Conservation (phyloP, 2,888 invertebrate genomes). For the Gnatocerus cornutus region DNA sequence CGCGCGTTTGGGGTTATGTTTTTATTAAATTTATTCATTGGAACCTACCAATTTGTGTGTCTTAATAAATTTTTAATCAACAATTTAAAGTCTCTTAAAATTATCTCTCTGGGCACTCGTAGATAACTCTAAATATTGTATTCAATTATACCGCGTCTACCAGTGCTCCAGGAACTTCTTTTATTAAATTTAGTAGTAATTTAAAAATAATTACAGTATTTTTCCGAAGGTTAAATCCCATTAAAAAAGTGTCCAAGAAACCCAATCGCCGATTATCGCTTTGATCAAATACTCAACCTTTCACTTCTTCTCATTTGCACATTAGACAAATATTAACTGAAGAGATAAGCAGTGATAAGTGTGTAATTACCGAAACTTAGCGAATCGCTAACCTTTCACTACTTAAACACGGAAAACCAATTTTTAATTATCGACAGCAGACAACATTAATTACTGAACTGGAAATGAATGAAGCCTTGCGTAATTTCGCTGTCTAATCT, state of each 20-base stretch:
- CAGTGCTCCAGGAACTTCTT: too few species aligned
- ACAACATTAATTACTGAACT: not conserved
- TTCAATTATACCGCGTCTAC: too few species aligned
- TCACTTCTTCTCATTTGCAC: constrained; percentile 6
- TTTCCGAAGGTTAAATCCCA: not conserved
- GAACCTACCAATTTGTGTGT: too few species aligned
- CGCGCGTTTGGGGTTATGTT: too few species aligned
- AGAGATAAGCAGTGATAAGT: constrained; percentile 1
- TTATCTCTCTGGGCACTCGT: too few species aligned
- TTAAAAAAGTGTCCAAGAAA: constrained; percentile 6
- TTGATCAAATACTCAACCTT: not conserved
- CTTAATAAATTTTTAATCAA: too few species aligned
- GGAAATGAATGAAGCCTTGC: not conserved
- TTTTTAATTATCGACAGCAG: constrained; percentile 2
- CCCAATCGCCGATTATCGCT: constrained; percentile 8
- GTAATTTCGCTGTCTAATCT: too few species aligned
- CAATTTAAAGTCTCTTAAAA: too few species aligned
- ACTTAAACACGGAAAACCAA: not conserved
- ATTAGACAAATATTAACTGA: not conserved
- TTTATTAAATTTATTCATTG: too few species aligned
- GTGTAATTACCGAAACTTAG: not conserved
- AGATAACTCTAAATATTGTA: too few species aligned
- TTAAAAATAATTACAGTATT: constrained; percentile 3
- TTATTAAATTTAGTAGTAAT: not conserved
- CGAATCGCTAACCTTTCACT: constrained; percentile 8